phyloP scores from a whole-genome alignment of 2,797 vertebrate species.

The Notolepis coatsorum region DNA sequence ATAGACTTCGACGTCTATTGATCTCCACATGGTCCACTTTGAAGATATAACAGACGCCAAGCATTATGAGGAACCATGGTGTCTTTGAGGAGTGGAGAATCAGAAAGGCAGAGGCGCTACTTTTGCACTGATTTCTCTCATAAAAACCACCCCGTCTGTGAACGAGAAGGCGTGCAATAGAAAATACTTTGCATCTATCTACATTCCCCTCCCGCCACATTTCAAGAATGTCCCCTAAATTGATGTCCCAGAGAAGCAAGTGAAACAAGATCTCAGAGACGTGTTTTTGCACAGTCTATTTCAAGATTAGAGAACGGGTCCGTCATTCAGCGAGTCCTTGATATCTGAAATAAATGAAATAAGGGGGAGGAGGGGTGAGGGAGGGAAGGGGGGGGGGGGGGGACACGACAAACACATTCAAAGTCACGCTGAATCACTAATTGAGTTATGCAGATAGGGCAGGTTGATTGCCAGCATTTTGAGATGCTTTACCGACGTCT shows the following conservation, averaged over 20 bases:
- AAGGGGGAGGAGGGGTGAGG: slow-evolving; percentile 17
- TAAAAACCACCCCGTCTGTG: slow-evolving; percentile 22
- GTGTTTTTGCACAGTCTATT: slow-evolving; percentile 42
- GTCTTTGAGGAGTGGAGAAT: neutral
- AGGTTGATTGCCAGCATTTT: slow-evolving; percentile 63
- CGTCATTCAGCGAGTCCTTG: slow-evolving; percentile 56
- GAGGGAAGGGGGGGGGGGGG: neutral
- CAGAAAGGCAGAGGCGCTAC: neutral
- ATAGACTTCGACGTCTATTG: slow-evolving; percentile 13
- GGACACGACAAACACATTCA: slow-evolving; percentile 51
- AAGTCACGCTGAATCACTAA: slow-evolving; percentile 60
- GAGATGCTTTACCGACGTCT: slow-evolving; percentile 53
- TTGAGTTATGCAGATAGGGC: slow-evolving; percentile 68
- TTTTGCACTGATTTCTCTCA: slow-evolving; percentile 12
- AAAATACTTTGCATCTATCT: slow-evolving; percentile 21
- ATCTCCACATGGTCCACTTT: neutral
- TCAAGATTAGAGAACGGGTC: slow-evolving; percentile 33
- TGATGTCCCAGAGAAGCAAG: slow-evolving; percentile 14
- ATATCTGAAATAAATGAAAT: slow-evolving; percentile 55
- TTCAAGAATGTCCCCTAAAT: slow-evolving; percentile 36
- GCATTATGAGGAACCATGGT: neutral
- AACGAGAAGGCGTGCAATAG: slow-evolving; percentile 14
- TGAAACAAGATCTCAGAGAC: slow-evolving; percentile 25
- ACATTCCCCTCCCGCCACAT: slow-evolving; percentile 25
- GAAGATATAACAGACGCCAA: slow-evolving; percentile 7